Evolutionary conservation across 2,888 invertebrate genomes (phyloP), one percentile per base, ranked within the genome.

Genomic region (Acleris emargana): DNA sequence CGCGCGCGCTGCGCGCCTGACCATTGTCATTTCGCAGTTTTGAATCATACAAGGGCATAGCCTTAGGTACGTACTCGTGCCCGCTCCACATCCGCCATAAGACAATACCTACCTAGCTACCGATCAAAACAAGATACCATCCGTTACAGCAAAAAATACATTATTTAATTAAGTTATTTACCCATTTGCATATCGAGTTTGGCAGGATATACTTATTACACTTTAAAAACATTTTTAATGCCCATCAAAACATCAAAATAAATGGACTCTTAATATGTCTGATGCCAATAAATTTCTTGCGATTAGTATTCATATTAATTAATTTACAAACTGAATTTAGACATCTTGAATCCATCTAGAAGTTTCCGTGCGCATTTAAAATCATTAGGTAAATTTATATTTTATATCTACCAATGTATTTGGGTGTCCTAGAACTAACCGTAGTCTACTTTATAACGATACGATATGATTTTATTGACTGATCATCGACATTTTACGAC

Each of bases 51-150:
- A 83, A 81, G 81, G 81, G 70, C 77, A 74, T 18, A 64, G 38
- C 38, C 38, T 38, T 13, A 38, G 38, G 38, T 38, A 32, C 32
- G 32, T 32, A 25, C 25, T 25, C 32, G 71, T 70, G 76, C 77
- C 76, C 73, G 75, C 67, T 67, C 73, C 53, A 74, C 71, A 77
- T 80, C 78, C 78, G 78, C 76, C 75, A 81, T 79, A 72, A 75
- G 70, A 49, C 45, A 45, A 49, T 64, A 47, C 45, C 51, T 51
- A 57, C 42, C 11, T 47, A 58, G 20, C 9, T 55, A 18, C 28
- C 55, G 22, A 45, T 50, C 55, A 57, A 61, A 66, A 66, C 66
- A 66, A 57, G 66, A 66, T 51, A 32, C 32, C 13, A 28, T 43
- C 25, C 49, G 54, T 52, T 60, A 60, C 17, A 55, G 22, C 43